Evolutionary conservation across 2,888 invertebrate genomes (phyloP), one percentile per base, ranked within the genome.

Genomic region (Parnassius glacialis): DNA sequence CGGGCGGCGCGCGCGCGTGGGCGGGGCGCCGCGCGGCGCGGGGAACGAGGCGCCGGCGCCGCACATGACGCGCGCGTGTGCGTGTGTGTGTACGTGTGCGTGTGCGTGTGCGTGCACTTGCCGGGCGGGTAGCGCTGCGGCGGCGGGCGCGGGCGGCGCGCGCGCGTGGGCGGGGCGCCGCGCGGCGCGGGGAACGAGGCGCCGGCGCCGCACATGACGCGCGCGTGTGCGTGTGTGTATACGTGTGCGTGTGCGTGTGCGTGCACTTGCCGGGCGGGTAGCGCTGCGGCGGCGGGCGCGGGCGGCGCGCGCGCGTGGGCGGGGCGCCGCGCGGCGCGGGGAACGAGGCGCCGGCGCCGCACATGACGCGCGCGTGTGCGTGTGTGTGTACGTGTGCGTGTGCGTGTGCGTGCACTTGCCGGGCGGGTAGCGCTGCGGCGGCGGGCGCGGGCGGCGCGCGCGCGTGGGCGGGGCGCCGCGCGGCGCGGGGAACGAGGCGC

Each of bases 191-290:
- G 81, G 80, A 80, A 83, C 47, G 83, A 12, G 78, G 89, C 68
- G 73, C 79, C 71, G 61, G 81, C 74, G 70, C 90, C 85, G 65
- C 92, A 91, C 78, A 92, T 81, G 78, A 86, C 86, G 59, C 1
- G 20, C 2, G 2, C 20, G 43, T 43, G 20, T 20, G 20, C 2
- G 20, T 16, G 1, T 1, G 16, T 16, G 42, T 42, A 47, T 57
- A 13, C 13, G 52, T 12, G 13, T 47, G 47, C 13, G 3, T 92
- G 47, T 11, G 3, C 1, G n/a, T 10, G 20, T 34, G 13, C 1
- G 13, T 25, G 10, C 20, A 42, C 50, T n/a, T 2, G 78, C 75
- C 79, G 67, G 79, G 66, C 70, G 81, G 76, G 73, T 87, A 78
- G 69, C 80, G 78, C 75, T 74, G 80, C 74, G 87, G 70, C 80